A percentile compares a stretch with the other conserved stretches of the same genome.
Evolutionary conservation across 2,113 vertebrate genomes (phyloP).

Genomic region (Melanerpes formicivorus): DNA sequence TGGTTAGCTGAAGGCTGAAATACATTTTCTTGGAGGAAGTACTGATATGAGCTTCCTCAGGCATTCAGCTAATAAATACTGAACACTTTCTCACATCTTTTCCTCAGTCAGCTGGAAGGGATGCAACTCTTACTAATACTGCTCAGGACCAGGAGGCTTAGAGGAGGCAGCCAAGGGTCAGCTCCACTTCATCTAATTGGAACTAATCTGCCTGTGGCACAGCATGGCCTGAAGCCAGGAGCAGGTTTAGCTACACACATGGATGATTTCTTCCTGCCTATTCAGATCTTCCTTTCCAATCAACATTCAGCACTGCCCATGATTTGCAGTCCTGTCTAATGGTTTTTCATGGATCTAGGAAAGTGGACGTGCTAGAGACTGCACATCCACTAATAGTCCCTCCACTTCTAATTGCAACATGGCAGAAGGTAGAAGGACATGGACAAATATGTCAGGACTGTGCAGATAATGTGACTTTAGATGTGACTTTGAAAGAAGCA

Average conservation of each 20-base stretch:
- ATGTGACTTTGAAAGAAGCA: background rate
- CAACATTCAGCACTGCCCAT: background rate
- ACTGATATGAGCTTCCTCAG: background rate
- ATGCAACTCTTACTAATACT: background rate
- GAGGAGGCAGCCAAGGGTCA: conserved; percentile 53
- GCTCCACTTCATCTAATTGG: conserved; percentile 39
- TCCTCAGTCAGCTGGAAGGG: background rate
- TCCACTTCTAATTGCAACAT: background rate
- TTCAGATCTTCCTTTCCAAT: background rate
- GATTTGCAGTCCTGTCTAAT: background rate
- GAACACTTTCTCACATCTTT: background rate
- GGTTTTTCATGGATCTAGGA: background rate
- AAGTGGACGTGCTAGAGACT: background rate
- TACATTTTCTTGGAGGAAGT: background rate
- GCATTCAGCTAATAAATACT: background rate
- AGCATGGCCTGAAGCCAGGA: background rate
- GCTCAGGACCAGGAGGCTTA: background rate
- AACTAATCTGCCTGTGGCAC: conserved; percentile 27
- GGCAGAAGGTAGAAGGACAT: background rate
- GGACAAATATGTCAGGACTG: background rate
- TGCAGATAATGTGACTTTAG: background rate
- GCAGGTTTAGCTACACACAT: conserved; percentile 28
- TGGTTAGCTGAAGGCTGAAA: background rate
- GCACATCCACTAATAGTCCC: background rate
- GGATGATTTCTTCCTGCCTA: background rate